phyloP scores from a whole-genome alignment of 1,140 invertebrate species.

The Eurytemora carolleeae region DNA sequence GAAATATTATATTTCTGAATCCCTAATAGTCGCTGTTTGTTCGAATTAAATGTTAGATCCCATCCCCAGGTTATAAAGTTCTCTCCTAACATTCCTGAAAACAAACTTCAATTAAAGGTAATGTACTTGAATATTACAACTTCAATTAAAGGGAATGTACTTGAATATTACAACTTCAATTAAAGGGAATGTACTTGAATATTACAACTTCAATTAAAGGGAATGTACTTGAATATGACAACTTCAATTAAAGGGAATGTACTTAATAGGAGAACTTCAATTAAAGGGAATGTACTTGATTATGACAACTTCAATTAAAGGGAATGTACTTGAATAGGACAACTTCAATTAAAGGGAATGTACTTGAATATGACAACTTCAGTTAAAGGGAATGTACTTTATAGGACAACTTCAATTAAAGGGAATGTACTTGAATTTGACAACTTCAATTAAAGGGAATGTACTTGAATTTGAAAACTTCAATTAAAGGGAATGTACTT shows the following conservation, averaged over 20 bases:
- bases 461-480: neutral
- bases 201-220: too few species aligned
- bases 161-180: neutral
- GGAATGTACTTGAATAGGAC: neutral
- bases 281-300: neutral
- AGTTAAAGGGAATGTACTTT: neutral
- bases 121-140: neutral
- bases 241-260: neutral
- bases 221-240: neutral
- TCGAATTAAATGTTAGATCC: constrained; percentile 72
- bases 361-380: neutral
- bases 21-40: constrained; percentile 46
- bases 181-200: neutral
- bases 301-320: neutral
- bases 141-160: neutral
- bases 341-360: neutral
- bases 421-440: neutral
- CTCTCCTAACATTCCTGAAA: constrained; percentile 34
- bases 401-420: neutral
- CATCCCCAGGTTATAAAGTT: constrained; percentile 87
- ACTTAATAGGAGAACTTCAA: neutral
- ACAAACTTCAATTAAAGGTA: neutral
- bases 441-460: neutral
- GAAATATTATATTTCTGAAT: constrained; percentile 8
- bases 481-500: neutral